Percentiles rank a stretch among this genome's conserved stretches.
Conservation (phyloP, 2,797 vertebrate genomes). For the Syngnathus rostellatus region DNA sequence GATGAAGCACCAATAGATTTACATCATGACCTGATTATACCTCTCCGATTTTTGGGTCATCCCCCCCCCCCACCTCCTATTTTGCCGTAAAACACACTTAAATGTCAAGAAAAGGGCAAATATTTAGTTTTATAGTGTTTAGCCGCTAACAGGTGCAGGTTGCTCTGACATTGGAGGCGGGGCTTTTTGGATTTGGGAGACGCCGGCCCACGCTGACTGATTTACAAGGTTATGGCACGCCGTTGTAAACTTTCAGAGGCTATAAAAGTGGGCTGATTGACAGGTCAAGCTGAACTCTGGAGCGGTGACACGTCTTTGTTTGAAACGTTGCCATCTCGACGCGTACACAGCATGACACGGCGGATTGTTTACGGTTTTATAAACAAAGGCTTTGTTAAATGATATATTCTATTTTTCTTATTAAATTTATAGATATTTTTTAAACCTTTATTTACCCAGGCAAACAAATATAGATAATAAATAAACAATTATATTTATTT, state of each 20-base stretch:
- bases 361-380: not conserved
- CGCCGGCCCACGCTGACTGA: conserved; percentile 5
- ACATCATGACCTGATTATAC: conserved; percentile 59
- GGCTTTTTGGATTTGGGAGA: conserved; percentile 15
- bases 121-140: conserved; percentile 30
- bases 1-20: conserved; percentile 50
- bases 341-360: not conserved
- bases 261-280: conserved; percentile 5
- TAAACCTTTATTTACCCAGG: too few relatives aligned
- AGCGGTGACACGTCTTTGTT: not conserved
- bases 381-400: not conserved
- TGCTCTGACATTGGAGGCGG: conserved; percentile 14
- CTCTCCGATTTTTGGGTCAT: conserved; percentile 5
- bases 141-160: conserved; percentile 49
- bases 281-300: conserved; percentile 5
- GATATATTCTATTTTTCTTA: too few relatives aligned
- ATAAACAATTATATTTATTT: too few relatives aligned
- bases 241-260: conserved; percentile 1
- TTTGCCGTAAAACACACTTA: conserved; percentile 3
- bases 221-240: conserved; percentile 12
- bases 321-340: conserved; percentile 1
- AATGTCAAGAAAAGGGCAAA: conserved; percentile 24
- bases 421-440: too few relatives aligned
- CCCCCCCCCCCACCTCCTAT: not conserved
- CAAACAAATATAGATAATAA: too few relatives aligned